A percentile compares a stretch with the other conserved stretches of the same genome.
These are phyloP conservation scores for Aquatica leii DNA, from an alignment of 2,888 invertebrate species.

Conservation along the genomic window DNA sequence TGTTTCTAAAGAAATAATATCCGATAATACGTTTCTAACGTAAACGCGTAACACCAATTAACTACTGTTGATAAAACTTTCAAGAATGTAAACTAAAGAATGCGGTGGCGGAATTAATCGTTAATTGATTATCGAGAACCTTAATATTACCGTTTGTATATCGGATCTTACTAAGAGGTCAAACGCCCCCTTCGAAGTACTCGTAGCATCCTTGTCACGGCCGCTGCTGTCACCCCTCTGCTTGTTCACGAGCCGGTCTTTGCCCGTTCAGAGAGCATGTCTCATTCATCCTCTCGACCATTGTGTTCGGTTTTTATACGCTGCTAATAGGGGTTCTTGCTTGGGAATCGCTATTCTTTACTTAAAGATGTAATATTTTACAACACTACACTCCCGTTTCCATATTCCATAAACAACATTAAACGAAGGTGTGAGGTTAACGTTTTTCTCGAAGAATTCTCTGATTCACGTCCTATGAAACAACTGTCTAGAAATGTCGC, in stretches of 20 bases:
- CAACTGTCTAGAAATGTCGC: conserved; percentile 6
- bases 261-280: conserved; percentile 48
- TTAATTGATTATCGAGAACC: conserved; percentile 28
- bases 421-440: conserved; percentile 13
- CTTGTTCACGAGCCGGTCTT: conserved; percentile 48
- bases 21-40: conserved; percentile 19
- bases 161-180: conserved; percentile 51
- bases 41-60: conserved; percentile 5
- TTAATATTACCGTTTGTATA: conserved; percentile 46
- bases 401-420: conserved; percentile 1
- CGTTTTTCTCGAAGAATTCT: conserved; percentile 12
- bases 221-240: conserved; percentile 50
- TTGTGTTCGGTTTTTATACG: conserved; percentile 49
- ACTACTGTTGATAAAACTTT: conserved; percentile 6
- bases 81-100: not conserved
- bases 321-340: conserved; percentile 48
- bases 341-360: conserved; percentile 47
- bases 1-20: conserved; percentile 51
- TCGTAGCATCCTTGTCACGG: conserved; percentile 52
- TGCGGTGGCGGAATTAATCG: conserved; percentile 22
- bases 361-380: conserved; percentile 47
- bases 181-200: conserved; percentile 45
- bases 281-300: conserved; percentile 50
- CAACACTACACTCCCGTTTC: conserved; percentile 22
- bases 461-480: conserved; percentile 27